Conservation (phyloP, 2,797 vertebrate genomes). For the Centropyge bicolor region DNA sequence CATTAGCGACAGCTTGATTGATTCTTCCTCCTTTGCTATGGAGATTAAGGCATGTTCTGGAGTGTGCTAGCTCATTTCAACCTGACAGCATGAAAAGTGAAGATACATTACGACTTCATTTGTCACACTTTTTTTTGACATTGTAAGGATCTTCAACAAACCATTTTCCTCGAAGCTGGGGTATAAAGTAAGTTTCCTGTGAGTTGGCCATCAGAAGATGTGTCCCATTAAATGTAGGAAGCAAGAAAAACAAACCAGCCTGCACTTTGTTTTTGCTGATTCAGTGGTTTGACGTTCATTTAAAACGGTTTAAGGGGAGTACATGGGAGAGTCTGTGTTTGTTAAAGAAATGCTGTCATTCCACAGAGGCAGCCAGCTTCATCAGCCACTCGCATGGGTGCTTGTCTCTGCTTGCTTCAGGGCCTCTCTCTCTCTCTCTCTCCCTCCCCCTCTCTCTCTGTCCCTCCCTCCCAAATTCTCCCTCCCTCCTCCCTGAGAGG, state of each 20-base stretch:
- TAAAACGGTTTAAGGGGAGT: slow-evolving; percentile 24
- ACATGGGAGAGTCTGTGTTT: slow-evolving; percentile 22
- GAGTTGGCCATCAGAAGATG: neutral
- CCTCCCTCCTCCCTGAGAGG: slow-evolving; percentile 39
- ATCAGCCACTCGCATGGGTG: slow-evolving; percentile 43
- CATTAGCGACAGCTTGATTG: slow-evolving; percentile 68
- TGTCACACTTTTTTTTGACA: slow-evolving; percentile 23
- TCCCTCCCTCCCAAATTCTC: slow-evolving; percentile 19
- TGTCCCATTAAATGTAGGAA: slow-evolving; percentile 10
- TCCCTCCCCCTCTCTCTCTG: neutral
- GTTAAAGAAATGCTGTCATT: slow-evolving; percentile 50
- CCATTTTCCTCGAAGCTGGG: slow-evolving; percentile 4
- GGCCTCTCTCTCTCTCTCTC: slow-evolving; percentile 8
- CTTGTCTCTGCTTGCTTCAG: slow-evolving; percentile 54
- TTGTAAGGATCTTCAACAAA: neutral
- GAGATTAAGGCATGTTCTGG: slow-evolving; percentile 55
- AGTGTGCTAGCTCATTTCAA: slow-evolving; percentile 44
- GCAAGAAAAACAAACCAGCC: slow-evolving; percentile 10
- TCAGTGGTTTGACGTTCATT: slow-evolving; percentile 45
- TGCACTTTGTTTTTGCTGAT: slow-evolving; percentile 39
- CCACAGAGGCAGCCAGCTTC: slow-evolving; percentile 38
- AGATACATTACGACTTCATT: slow-evolving; percentile 37
- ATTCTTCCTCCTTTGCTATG: slow-evolving; percentile 37
- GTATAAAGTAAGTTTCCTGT: neutral
- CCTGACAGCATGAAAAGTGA: slow-evolving; percentile 50